phyloP scores from a whole-genome alignment of 2,888 invertebrate genomes.

The Nymphalis urticae region DNA sequence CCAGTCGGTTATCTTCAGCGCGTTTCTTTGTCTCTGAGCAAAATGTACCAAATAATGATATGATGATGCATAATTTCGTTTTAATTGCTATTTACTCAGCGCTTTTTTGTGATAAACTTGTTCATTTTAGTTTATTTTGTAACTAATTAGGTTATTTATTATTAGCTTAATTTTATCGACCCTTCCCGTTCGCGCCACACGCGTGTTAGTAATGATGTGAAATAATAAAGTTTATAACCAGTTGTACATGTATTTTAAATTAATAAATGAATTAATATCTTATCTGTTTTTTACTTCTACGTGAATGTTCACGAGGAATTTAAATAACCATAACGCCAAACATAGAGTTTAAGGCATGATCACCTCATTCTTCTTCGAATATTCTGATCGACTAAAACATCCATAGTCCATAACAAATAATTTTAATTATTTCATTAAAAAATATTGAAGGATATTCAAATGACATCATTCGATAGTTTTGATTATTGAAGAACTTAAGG shows the following conservation, averaged over 20 bases:
- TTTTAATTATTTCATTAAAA: too few species aligned
- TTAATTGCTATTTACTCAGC: conserved; percentile 35
- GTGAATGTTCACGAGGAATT: too few species aligned
- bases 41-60: conserved; percentile 34
- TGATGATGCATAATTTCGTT: conserved; percentile 34
- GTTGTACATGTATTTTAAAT: conserved; percentile 56
- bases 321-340: too few species aligned
- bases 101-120: conserved; percentile 38
- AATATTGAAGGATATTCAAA: too few species aligned
- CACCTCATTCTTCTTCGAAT: too few species aligned
- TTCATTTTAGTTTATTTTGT: conserved; percentile 26
- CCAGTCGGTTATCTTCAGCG: neutral
- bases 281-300: conserved; percentile 6
- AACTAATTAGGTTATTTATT: conserved; percentile 38
- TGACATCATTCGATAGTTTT: too few species aligned
- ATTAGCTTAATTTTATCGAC: conserved; percentile 39
- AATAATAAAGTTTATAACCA: conserved; percentile 51
- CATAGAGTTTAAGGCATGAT: too few species aligned
- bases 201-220: conserved; percentile 31
- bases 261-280: conserved; percentile 42
- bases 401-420: too few species aligned
- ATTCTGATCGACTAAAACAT: too few species aligned
- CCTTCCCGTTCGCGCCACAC: conserved; percentile 30
- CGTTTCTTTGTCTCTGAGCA: neutral
- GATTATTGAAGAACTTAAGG: too few species aligned